Conservation (phyloP, 2,797 vertebrate genomes). For the Mastacembelus armatus region DNA sequence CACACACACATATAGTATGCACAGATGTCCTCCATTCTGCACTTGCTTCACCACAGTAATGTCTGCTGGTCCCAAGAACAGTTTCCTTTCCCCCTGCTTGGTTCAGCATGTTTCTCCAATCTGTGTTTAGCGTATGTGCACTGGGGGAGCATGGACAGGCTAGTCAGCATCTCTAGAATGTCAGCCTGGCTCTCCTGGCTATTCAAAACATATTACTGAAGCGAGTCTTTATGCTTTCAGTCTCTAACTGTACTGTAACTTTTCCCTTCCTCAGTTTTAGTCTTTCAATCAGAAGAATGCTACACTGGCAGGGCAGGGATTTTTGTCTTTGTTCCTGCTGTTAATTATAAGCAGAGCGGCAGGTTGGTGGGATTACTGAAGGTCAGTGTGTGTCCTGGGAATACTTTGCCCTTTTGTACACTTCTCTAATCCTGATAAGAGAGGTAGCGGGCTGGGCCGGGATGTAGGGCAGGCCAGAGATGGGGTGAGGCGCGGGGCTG, state of each 20-base stretch:
- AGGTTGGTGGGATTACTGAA: conserved; percentile 90
- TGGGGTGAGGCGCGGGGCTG: conserved; percentile 72
- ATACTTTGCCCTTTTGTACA: conserved; percentile 93
- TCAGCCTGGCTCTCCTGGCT: conserved; percentile 73
- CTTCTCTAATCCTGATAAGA: conserved; percentile 87
- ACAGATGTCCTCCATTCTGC: conserved; percentile 33
- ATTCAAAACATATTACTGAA: conserved; percentile 72
- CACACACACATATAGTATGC: conserved; percentile 20
- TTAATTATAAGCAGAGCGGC: conserved; percentile 86
- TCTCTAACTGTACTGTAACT: conserved; percentile 66
- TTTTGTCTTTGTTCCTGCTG: conserved; percentile 81
- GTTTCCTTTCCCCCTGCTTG: conserved; percentile 66
- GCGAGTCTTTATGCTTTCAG: conserved; percentile 58
- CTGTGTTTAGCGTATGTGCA: conserved; percentile 56
- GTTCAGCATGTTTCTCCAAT: conserved; percentile 71
- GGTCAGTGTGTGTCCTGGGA: conserved; percentile 93
- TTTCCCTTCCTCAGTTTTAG: conserved; percentile 49
- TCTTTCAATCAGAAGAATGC: conserved; percentile 65
- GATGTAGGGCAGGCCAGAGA: conserved; percentile 71
- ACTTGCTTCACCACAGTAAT: conserved; percentile 30
- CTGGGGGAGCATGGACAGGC: conserved; percentile 51
- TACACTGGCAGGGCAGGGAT: conserved; percentile 51
- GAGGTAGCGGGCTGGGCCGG: conserved; percentile 70
- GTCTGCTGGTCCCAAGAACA: conserved; percentile 43
- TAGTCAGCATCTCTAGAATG: conserved; percentile 80